Conservation (phyloP, 1,140 invertebrate species). For the Magallana gigas region DNA sequence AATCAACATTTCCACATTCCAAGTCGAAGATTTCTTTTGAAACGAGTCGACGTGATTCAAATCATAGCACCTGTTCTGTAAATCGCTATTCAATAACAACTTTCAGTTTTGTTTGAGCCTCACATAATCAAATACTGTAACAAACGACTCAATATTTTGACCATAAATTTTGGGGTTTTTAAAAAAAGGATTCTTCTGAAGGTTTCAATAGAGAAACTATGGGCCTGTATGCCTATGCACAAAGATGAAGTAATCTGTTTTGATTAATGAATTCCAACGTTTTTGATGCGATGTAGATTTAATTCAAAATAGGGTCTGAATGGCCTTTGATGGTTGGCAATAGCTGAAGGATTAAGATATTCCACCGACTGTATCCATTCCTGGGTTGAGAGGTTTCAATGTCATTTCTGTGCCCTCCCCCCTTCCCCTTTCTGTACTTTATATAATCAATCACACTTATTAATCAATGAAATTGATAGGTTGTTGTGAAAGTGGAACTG, state of each 20-base stretch:
- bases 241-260: slow-evolving; percentile 27
- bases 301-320: slow-evolving; percentile 15
- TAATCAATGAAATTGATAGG: no score
- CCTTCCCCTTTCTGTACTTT: neutral
- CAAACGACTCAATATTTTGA: slow-evolving; percentile 20
- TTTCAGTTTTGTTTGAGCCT: neutral
- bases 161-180: neutral
- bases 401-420: neutral
- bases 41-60: neutral
- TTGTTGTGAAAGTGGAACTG: neutral
- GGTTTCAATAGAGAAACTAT: slow-evolving; percentile 1
- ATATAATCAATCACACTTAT: slow-evolving; percentile 21
- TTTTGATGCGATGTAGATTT: slow-evolving; percentile 32
- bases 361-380: neutral
- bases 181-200: no score
- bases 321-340: slow-evolving; percentile 16
- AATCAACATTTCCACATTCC: slow-evolving; percentile 12
- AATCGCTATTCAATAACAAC: neutral
- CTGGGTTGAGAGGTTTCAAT: neutral
- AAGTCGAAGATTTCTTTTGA: neutral
- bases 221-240: neutral
- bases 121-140: neutral
- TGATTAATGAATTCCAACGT: slow-evolving; percentile 19
- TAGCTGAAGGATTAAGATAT: slow-evolving; percentile 19
- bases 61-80: neutral